These are phyloP conservation scores for Eugnorisma glareosa DNA, from an alignment of 2,888 invertebrate species.

Conservation along the genomic window DNA sequence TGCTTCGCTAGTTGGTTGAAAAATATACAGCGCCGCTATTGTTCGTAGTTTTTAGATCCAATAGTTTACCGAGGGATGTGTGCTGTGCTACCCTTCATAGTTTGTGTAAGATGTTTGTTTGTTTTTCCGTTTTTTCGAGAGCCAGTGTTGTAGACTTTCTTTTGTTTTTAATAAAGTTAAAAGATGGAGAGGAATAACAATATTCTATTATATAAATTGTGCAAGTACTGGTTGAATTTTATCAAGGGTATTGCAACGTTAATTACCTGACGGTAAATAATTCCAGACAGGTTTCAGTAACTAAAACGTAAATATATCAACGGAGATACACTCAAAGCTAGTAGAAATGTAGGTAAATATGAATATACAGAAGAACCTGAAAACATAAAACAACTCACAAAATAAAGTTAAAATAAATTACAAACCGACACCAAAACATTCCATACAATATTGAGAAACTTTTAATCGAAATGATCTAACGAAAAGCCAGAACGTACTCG, in stretches of 20 bases:
- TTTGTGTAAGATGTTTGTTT: conserved; percentile 46
- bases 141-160: neutral
- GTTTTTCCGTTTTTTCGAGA: conserved; percentile 25
- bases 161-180: conserved; percentile 2
- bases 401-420: conserved; percentile 64
- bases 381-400: conserved; percentile 24
- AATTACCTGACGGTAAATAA: neutral
- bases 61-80: conserved; percentile 43
- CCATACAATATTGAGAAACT: conserved; percentile 75
- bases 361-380: neutral
- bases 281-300: neutral
- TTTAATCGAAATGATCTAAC: conserved; percentile 79
- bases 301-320: neutral
- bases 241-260: neutral
- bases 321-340: neutral
- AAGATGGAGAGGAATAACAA: neutral
- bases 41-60: conserved; percentile 60
- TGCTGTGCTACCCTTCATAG: conserved; percentile 31
- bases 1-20: conserved; percentile 60
- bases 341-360: neutral
- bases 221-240: neutral
- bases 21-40: conserved; percentile 64
- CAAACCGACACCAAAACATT: conserved; percentile 57
- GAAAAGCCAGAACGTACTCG: conserved; percentile 62
- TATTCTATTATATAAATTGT: no score